Base-by-base conservation (phyloP, 2,113 vertebrate genomes). In the Mungos mungo region DNA sequence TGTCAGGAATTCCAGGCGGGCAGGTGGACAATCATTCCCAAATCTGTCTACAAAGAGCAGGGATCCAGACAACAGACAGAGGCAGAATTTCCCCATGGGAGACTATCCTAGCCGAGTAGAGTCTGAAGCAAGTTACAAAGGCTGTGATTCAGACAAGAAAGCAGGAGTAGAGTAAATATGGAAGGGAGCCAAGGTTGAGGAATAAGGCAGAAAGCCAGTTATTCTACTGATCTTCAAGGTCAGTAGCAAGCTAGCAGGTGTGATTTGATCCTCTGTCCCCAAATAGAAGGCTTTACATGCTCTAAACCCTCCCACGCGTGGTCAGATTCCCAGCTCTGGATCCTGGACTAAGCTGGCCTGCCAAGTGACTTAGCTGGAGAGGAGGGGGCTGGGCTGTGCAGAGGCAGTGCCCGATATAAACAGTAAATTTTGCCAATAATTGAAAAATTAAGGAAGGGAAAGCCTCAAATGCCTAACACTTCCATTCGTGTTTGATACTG, bases 111-210 rank as follows among this genome's bases (percentile, higher is more conserved):
- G 27, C 87, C 18, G 35, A 71, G 25, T 3, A 94, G 35, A 93
- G 27, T 84, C 33, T 23, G 77, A 95, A 97, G 60, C 52, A 80
- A 69, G 35, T 41, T 86, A 57, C n/a, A 95, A 83, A 95, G 33
- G 19, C 63, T 68, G 35, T 5, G 2, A 54, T 74, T 68, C n/a
- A 95, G 74, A 71, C 50, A 92, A 54, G 31, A 77, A 92, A 38
- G 45, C 33, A 68, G n/a, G 29, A 47, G n/a, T 57, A 85, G 47
- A 29, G 27, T 57, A 60, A 72, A 76, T 21, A 27, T 90, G n/a
- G 23, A 65, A 86, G 38, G 35, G 5, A 86, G 7, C 18, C 31
- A 50, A 27, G 5, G 0, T 15, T 95, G 47, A 74, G 45, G 27
- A 60, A 38, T 50, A 60, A 83, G 25, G 31, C 88, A 82, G 69